Conservation (phyloP, 2,888 invertebrate species). For the Hyalella azteca region DNA sequence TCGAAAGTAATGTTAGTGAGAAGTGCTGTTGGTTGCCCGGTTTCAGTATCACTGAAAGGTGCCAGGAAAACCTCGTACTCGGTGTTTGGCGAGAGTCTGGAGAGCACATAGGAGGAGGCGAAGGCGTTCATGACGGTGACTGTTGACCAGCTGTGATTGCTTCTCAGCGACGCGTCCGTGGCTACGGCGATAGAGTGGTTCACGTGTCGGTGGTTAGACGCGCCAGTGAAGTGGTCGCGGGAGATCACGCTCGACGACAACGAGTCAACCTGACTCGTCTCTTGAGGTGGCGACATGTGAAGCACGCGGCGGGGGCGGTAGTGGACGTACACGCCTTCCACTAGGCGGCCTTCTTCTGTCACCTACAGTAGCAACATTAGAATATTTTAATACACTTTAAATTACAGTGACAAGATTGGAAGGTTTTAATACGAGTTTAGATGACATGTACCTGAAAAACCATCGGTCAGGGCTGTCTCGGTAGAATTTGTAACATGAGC, state of each 20-base stretch:
- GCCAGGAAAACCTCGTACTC: conserved; percentile 92
- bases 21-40: conserved; percentile 92
- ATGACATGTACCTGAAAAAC: too few species aligned
- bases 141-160: conserved; percentile 63
- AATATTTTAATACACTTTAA: too few species aligned
- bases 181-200: conserved; percentile 1
- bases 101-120: conserved; percentile 76
- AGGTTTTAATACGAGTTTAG: too few species aligned
- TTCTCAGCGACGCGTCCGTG: neutral
- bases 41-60: conserved; percentile 84
- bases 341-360: conserved; percentile 41
- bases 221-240: neutral
- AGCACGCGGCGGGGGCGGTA: conserved; percentile 43
- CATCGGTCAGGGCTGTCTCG: too few species aligned
- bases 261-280: conserved; percentile 2
- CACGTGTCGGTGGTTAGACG: neutral
- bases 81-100: conserved; percentile 81
- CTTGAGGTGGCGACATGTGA: conserved; percentile 37
- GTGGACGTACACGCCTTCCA: conserved; percentile 56
- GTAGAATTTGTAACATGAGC: too few species aligned
- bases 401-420: too few species aligned
- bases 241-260: neutral
- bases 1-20: conserved; percentile 83
- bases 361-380: conserved; percentile 44
- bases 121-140: conserved; percentile 75